Percentiles rank a stretch among this genome's conserved stretches.
Conservation (phyloP, 30 jellyfish, hydroid and myxozoan species). For the Aurelia coerulea region DNA sequence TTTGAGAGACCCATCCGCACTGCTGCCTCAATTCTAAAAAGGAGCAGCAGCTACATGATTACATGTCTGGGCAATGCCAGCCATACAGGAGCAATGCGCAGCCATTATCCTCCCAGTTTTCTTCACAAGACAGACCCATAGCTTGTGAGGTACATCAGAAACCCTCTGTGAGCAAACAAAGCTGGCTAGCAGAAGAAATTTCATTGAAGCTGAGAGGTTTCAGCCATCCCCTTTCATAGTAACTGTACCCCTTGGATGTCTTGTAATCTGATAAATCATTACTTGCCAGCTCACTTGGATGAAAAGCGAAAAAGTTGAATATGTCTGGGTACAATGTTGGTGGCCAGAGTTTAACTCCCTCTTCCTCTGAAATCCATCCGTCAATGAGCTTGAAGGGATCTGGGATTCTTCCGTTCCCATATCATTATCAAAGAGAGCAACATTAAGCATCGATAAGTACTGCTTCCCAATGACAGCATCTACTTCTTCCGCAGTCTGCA, state of each 20-base stretch:
- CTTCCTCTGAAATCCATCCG: conserved; percentile 50
- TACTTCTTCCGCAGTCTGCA: conserved; percentile 57
- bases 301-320: conserved; percentile 7
- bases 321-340: conserved; percentile 49
- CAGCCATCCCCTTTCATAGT: conserved; percentile 19
- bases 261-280: conserved; percentile 35
- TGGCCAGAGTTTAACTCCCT: conserved; percentile 36
- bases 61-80: conserved; percentile 37
- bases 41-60: conserved; percentile 15
- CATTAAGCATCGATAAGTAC: conserved; percentile 21
- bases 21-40: conserved; percentile 42
- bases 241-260: background rate
- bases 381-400: conserved; percentile 46
- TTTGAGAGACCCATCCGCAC: conserved; percentile 32
- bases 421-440: background rate
- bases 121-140: too few relatives aligned
- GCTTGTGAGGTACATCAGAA: too few relatives aligned
- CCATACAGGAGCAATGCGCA: background rate
- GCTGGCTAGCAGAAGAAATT: background rate
- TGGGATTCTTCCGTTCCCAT: conserved; percentile 22
- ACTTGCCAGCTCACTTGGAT: conserved; percentile 30
- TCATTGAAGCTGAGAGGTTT: conserved; percentile 4
- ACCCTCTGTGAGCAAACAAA: too few relatives aligned
- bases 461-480: conserved; percentile 6
- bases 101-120: too few relatives aligned